Evolutionary conservation across 2,113 vertebrate genomes (phyloP).

Genomic region (Etheostoma cragini): DNA sequence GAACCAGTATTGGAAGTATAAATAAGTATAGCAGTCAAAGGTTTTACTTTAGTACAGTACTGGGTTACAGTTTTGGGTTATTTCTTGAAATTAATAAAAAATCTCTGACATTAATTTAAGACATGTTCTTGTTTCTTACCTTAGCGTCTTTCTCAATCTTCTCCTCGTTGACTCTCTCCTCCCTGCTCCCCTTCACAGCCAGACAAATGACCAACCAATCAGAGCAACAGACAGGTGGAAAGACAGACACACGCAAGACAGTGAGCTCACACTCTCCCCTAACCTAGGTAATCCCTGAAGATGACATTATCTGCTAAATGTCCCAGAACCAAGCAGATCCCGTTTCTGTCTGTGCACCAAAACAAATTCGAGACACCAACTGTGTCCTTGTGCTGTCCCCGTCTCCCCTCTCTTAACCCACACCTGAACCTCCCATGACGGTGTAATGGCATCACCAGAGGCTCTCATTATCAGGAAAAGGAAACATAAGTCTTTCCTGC

Average conservation of each 20-base stretch:
- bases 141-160: constrained; percentile 93
- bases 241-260: constrained; percentile 7
- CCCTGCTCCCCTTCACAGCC: constrained; percentile 86
- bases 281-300: constrained; percentile 42
- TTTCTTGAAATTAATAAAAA: no score
- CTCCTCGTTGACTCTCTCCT: constrained; percentile 86
- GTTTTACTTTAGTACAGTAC: no score
- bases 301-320: constrained; percentile 37
- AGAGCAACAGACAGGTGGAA: background rate
- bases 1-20: background rate
- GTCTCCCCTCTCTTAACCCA: background rate
- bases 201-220: background rate
- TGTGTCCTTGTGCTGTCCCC: background rate
- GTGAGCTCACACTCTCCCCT: constrained; percentile 23
- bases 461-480: constrained; percentile 60
- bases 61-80: no score
- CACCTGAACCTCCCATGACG: constrained; percentile 62
- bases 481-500: constrained; percentile 43
- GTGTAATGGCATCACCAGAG: constrained; percentile 61
- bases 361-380: constrained; percentile 28
- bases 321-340: constrained; percentile 29
- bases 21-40: no score
- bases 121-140: constrained; percentile 76
- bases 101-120: background rate
- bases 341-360: constrained; percentile 51